Evolutionary conservation across 2,113 vertebrate genomes (phyloP).

Genomic region (Varanus komodoensis): DNA sequence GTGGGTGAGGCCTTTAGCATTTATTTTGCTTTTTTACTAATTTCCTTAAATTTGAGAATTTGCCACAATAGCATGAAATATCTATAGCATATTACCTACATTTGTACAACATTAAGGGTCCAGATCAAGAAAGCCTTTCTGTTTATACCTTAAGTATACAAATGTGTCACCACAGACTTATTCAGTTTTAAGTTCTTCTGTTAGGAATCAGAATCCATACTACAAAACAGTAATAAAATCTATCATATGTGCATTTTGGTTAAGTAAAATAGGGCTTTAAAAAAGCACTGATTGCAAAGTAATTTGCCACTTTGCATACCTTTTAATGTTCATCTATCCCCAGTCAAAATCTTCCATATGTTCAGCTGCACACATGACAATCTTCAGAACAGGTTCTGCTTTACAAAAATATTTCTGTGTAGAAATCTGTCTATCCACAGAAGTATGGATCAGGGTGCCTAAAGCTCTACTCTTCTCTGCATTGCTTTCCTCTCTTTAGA

Average conservation of each 20-base stretch:
- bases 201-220: no score
- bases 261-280: background rate
- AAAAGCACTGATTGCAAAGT: background rate
- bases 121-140: conserved; percentile 62
- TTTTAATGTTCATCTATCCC: background rate
- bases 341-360: no score
- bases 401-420: no score
- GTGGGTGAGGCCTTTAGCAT: conserved; percentile 40
- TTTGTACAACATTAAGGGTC: conserved; percentile 54
- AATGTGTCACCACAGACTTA: conserved; percentile 13
- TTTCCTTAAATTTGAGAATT: conserved; percentile 62
- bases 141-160: conserved; percentile 51
- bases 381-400: background rate
- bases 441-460: no score
- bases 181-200: background rate
- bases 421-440: no score
- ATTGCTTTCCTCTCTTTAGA: background rate
- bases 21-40: conserved; percentile 62
- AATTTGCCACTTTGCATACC: background rate
- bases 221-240: background rate
- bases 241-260: background rate
- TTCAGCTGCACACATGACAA: background rate
- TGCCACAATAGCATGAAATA: conserved; percentile 41
- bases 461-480: background rate
- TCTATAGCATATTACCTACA: conserved; percentile 12